Evolutionary conservation across 2,113 vertebrate species (phyloP).

Genomic region (Vulpes vulpes): DNA sequence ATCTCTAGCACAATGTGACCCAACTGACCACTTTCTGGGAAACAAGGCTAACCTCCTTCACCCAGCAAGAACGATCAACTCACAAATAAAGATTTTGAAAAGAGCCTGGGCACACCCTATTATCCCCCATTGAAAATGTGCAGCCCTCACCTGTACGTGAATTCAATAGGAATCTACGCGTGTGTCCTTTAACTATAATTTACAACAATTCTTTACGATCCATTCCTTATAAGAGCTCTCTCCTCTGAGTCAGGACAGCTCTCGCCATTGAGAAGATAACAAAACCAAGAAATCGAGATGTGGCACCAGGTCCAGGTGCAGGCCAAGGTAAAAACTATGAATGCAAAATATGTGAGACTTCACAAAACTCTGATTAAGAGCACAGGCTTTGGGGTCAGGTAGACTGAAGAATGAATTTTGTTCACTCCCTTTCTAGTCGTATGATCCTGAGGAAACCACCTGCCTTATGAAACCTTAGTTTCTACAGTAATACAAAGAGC

Average conservation of each 20-base stretch:
- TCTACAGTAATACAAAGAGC: background rate
- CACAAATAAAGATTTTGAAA: background rate
- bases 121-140: background rate
- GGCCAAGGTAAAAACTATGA: background rate
- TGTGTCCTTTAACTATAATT: background rate
- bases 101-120: background rate
- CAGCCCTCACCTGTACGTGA: background rate
- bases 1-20: background rate
- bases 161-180: background rate
- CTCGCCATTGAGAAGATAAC: background rate
- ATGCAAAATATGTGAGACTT: background rate
- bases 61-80: background rate
- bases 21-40: conserved; percentile 3
- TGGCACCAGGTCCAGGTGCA: rapidly evolving
- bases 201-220: background rate
- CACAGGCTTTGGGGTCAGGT: background rate
- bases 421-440: background rate
- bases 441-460: background rate
- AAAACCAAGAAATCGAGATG: background rate
- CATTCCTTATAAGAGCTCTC: background rate
- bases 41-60: background rate
- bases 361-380: background rate
- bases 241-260: background rate
- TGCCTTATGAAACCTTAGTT: background rate
- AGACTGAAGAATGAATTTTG: background rate